Evolutionary conservation across 92 coral and sea anemone genomes (phyloP).

Genomic region (Porites divaricata): DNA sequence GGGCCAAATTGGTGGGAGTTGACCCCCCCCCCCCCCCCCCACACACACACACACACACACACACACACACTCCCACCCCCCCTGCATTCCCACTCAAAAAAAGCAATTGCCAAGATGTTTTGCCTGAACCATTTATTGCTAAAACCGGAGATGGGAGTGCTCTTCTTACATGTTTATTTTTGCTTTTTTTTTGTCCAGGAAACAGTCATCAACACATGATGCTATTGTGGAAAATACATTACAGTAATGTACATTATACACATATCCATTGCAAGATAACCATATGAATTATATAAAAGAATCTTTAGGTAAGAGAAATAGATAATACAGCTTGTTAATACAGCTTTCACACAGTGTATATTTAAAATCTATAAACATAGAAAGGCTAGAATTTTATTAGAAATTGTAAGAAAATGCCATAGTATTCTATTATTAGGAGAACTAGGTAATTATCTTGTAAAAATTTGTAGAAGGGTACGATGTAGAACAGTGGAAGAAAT

Average conservation of each 20-base stretch:
- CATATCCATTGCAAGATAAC: slow-evolving; percentile 1
- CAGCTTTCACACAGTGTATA: slow-evolving; percentile 10
- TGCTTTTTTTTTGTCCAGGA: slow-evolving; percentile 14
- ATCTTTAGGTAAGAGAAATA: neutral
- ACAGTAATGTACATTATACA: slow-evolving; percentile 25
- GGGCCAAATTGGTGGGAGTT: too few species aligned
- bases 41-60: too few species aligned
- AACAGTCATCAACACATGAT: slow-evolving; percentile 36
- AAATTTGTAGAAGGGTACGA: too few species aligned
- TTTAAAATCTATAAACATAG: slow-evolving; percentile 12
- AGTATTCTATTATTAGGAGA: neutral
- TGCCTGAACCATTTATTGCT: too few species aligned
- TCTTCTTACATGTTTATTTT: neutral
- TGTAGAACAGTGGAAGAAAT: too few species aligned
- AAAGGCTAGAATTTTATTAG: slow-evolving; percentile 16
- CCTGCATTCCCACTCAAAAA: too few species aligned
- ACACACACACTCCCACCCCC: too few species aligned
- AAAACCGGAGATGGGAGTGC: too few species aligned
- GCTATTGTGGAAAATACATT: neutral
- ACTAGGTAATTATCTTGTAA: too few species aligned
- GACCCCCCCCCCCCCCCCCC: too few species aligned
- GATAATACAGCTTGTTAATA: slow-evolving; percentile 11
- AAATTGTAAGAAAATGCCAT: slow-evolving; percentile 1
- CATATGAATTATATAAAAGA: slow-evolving; percentile 7
- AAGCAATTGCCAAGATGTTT: too few species aligned